Evolutionary conservation across 1,140 invertebrate genomes (phyloP).

Genomic region (Archivesica marissinica): DNA sequence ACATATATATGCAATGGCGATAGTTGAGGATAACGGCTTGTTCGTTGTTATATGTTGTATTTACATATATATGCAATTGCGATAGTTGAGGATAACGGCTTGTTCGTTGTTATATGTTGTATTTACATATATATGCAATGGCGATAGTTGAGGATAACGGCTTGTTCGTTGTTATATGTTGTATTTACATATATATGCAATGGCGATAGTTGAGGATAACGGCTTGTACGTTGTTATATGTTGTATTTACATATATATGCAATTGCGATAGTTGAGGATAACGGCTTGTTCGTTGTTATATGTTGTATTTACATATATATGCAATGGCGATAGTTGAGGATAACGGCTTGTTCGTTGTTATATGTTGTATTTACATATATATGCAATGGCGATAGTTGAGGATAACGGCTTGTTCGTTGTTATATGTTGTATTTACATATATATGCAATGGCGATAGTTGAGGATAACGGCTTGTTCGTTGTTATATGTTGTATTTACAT

Average conservation of each 20-base stretch:
- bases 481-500: not conserved
- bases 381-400: too few relatives aligned
- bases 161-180: not conserved
- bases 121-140: too few relatives aligned
- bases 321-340: too few relatives aligned
- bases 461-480: not conserved
- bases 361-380: not conserved
- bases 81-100: not conserved
- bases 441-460: too few relatives aligned
- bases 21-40: not conserved
- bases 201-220: too few relatives aligned
- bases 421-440: not conserved
- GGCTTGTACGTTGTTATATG: not conserved
- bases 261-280: too few relatives aligned
- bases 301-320: not conserved
- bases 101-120: not conserved
- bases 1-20: too few relatives aligned
- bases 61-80: too few relatives aligned
- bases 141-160: too few relatives aligned
- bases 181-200: too few relatives aligned
- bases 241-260: not conserved
- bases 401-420: not conserved
- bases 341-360: not conserved
- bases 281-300: not conserved
- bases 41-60: not conserved